Evolutionary conservation across 1,140 invertebrate genomes (phyloP), one percentile per base, ranked within the genome.

Genomic region (Theocolax elegans): DNA sequence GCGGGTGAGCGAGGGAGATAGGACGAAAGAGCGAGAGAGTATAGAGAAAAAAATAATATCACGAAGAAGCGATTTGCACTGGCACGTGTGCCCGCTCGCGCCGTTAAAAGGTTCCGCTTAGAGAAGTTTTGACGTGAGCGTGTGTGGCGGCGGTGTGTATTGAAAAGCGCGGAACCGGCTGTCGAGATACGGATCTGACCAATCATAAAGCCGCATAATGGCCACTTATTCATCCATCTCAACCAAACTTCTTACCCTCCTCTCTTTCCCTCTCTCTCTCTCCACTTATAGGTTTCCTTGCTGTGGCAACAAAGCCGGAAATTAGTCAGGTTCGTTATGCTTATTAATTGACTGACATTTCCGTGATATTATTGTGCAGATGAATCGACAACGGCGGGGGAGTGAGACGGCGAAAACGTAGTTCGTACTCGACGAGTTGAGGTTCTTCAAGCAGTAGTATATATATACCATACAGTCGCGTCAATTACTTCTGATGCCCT

Each of bases 281-380:
- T 2, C 35, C 19, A 38, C 35, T 13, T 29, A 31, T 7, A 21
- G 19, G 23, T 13, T 38, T n/a, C 42, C 40, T 73, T 71, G 69
- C 59, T 25, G 3, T 25, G 72, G 73, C 77, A 79, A 83, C 81
- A 83, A 84, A 81, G 78, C 74, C 80, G 82, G 82, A 83, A 85
- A 85, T 85, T 83, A 85, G 84, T 85, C 82, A 85, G 84, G 80
- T 85, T 81, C 77, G 82, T 82, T 84, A 81, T 84, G 83, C 78
- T 85, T 86, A 86, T 86, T 86, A 85, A 86, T 85, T 86, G 84
- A 86, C 83, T 85, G 84, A 84, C 83, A 77, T 85, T 86, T 85
- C 84, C 83, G 83, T 84, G 82, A 83, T 85, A 83, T 85, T 83
- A 85, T 84, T 84, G 77, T 79, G 78, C 75, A 12, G 75, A 77